Evolutionary conservation across 2,113 vertebrate species (phyloP).

Genomic region (Planiliza haematocheilus): DNA sequence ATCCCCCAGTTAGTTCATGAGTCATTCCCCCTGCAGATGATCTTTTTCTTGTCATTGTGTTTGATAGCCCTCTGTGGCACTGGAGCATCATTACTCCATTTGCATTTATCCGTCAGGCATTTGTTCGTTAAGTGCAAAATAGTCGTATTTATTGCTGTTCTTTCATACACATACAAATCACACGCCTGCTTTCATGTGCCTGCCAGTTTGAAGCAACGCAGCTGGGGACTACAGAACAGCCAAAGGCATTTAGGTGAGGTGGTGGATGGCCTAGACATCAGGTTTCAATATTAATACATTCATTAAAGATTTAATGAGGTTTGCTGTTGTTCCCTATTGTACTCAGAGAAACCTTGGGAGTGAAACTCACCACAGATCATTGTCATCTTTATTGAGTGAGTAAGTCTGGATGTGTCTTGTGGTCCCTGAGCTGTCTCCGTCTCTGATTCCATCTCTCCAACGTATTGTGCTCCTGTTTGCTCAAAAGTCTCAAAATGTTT

Average conservation of each 20-base stretch:
- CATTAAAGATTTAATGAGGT: slow-evolving; percentile 41
- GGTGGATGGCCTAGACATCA: slow-evolving; percentile 11
- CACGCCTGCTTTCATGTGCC: neutral
- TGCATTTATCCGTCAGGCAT: neutral
- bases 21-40: too few species aligned
- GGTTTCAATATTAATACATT: slow-evolving; percentile 47
- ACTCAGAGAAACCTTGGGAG: slow-evolving; percentile 8
- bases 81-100: too few species aligned
- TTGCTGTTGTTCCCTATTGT: slow-evolving; percentile 9
- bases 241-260: slow-evolving; percentile 9
- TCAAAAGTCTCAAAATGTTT: neutral
- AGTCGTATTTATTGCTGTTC: neutral
- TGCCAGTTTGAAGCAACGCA: slow-evolving; percentile 8
- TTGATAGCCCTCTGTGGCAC: too few species aligned
- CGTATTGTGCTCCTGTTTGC: neutral
- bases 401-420: neutral
- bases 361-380: slow-evolving; percentile 12
- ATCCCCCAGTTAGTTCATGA: too few species aligned
- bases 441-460: neutral
- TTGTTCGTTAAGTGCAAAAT: neutral
- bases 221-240: slow-evolving; percentile 9
- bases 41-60: neutral
- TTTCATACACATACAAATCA: slow-evolving; percentile 5
- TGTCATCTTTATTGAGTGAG: neutral
- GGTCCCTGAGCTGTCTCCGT: neutral